Conservation (phyloP, 2,888 invertebrate species). For the Frankliniella intonsa region DNA sequence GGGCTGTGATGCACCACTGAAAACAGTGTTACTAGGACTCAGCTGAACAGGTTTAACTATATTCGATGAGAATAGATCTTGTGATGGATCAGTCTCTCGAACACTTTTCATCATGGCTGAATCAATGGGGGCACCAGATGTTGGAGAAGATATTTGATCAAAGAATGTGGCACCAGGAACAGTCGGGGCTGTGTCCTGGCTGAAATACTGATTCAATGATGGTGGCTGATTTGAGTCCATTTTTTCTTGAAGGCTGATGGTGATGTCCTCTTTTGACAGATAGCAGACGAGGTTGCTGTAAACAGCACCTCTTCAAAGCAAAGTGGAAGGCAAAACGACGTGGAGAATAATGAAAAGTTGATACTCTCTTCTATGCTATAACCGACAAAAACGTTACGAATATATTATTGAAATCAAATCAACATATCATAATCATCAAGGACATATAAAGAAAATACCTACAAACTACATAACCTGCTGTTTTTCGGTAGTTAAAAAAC, state of each 20-base stretch:
- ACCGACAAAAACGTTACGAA: too few relatives aligned
- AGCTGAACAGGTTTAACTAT: background rate
- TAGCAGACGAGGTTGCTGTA: background rate
- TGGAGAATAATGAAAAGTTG: too few relatives aligned
- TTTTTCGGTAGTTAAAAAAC: too few relatives aligned
- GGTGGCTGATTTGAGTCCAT: background rate
- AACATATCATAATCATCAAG: too few relatives aligned
- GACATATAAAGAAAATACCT: too few relatives aligned
- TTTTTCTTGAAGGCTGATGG: background rate
- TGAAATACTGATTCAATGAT: slow-evolving; percentile 32
- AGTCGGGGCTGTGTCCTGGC: slow-evolving; percentile 10
- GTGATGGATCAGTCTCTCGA: slow-evolving; percentile 39
- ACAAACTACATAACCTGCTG: too few relatives aligned
- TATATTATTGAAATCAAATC: too few relatives aligned
- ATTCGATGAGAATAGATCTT: slow-evolving; percentile 38
- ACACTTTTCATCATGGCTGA: slow-evolving; percentile 42
- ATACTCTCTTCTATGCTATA: too few relatives aligned
- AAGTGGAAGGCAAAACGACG: too few relatives aligned
- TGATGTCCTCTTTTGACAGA: background rate
- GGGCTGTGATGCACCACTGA: slow-evolving; percentile 15
- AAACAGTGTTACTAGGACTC: background rate
- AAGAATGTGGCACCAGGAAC: slow-evolving; percentile 39
- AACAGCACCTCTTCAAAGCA: too few relatives aligned
- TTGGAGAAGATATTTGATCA: slow-evolving; percentile 39
- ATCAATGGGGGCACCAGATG: slow-evolving; percentile 32